A percentile compares a stretch with the other conserved stretches of the same genome.
phyloP scores from a whole-genome alignment of 2,113 vertebrate species.

The Podarcis muralis region DNA sequence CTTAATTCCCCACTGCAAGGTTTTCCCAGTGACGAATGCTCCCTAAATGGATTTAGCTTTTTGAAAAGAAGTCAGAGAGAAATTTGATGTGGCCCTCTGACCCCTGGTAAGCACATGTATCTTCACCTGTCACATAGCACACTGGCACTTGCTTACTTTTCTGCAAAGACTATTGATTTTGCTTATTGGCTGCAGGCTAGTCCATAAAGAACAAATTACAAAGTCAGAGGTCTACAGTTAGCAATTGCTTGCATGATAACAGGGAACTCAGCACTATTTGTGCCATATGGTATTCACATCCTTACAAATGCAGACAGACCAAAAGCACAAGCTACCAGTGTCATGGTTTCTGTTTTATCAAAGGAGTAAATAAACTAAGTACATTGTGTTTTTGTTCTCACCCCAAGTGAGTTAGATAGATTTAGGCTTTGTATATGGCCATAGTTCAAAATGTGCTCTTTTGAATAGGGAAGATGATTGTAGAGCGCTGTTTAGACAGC shows the following conservation, averaged over 20 bases:
- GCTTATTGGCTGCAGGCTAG: slow-evolving; percentile 89
- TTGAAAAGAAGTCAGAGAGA: slow-evolving; percentile 84
- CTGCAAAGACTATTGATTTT: slow-evolving; percentile 90
- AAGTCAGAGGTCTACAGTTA: slow-evolving; percentile 87
- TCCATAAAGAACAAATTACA: slow-evolving; percentile 93
- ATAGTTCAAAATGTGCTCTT: slow-evolving; percentile 19
- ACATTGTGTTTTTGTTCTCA: not conserved
- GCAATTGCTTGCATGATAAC: slow-evolving; percentile 87
- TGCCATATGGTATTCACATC: slow-evolving; percentile 49
- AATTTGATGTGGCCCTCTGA: slow-evolving; percentile 86
- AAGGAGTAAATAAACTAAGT: slow-evolving; percentile 18
- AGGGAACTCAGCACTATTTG: slow-evolving; percentile 76
- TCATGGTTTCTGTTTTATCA: slow-evolving; percentile 40
- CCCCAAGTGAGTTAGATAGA: slow-evolving; percentile 21
- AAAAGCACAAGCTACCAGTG: slow-evolving; percentile 16
- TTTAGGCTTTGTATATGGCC: not conserved
- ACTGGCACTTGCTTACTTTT: slow-evolving; percentile 85
- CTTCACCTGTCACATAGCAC: slow-evolving; percentile 87
- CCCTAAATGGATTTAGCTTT: slow-evolving; percentile 85
- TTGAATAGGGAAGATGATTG: not conserved
- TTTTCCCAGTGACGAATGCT: slow-evolving; percentile 82
- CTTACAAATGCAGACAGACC: slow-evolving; percentile 57
- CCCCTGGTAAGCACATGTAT: slow-evolving; percentile 84
- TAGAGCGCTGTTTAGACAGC: not conserved
- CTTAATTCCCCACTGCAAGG: slow-evolving; percentile 78